Base-by-base conservation (phyloP, 1,140 invertebrate genomes). In the Drosophila malerkotliana region DNA sequence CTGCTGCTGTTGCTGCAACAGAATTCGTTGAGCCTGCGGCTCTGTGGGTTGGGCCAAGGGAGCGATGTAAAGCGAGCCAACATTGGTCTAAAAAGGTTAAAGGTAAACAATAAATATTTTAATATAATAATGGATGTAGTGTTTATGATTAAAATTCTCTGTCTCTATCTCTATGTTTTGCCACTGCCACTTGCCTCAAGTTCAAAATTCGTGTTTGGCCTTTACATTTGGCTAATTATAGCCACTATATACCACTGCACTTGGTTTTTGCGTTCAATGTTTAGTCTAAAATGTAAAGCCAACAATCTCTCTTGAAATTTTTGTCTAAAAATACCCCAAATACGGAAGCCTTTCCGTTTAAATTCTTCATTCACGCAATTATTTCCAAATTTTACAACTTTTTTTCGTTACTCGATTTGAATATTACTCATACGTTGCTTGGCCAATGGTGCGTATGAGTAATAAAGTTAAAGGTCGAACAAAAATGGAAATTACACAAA, bases 201-300 rank as follows among this genome's bases (percentile, higher is more conserved):
- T 87, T 87, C 83, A 88, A 87, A 85, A 85, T 78, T 87, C 82
- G 82, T 85, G 82, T 85, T 85, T 85, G 82, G 74, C 82, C 82
- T 85, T 85, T 85, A 58, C 53, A 49, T 53, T 18, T 48, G 9
- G 30, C 63, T 87, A 87, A 75, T 52, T 87, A 81, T 76, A 76
- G 69, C 28, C 28, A 5, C 5, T n/a, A 54, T 34, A 47, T 47
- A 54, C 14, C 32, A 4, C 56, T 82, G 61, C 73, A 71, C 49
- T 61, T 41, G 57, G 57, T 66, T 39, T 80, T 58, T 72, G 66
- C 82, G 82, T 81, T 81, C 81, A 84, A 87, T 84, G 80, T 77
- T 69, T 48, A 68, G 52, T 62, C 57, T 49, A n/a, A 24, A 64
- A 66, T 41, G 69, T 49, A 41, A 41, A 52, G 15, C 44, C 49